Percentiles rank a stretch among this genome's conserved stretches.
These are phyloP conservation scores for Drosophila bipectinata DNA, from an alignment of 1,140 invertebrate species.

Conservation along the genomic window DNA sequence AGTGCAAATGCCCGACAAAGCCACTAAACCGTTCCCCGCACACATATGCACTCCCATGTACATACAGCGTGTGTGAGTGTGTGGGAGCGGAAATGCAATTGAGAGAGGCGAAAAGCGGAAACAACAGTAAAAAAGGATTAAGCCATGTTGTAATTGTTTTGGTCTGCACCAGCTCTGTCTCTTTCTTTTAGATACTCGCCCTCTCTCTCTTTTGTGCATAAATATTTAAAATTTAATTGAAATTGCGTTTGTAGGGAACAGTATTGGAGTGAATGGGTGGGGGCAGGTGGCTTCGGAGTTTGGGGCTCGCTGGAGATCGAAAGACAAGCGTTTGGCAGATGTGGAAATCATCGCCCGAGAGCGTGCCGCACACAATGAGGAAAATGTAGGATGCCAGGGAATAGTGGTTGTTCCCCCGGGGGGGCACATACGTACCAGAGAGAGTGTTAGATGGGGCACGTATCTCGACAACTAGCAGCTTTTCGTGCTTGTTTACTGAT, in stretches of 20 bases:
- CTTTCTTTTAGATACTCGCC: neutral
- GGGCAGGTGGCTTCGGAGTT: constrained; percentile 11
- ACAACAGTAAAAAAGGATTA: constrained; percentile 66
- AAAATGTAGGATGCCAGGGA: constrained; percentile 19
- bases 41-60: constrained; percentile 9
- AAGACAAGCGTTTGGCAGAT: constrained; percentile 79
- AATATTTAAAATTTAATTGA: constrained; percentile 83
- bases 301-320: constrained; percentile 63
- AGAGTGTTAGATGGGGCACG: neutral
- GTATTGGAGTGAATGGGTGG: neutral
- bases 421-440: neutral
- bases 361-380: constrained; percentile 31
- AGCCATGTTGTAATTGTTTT: constrained; percentile 70
- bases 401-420: constrained; percentile 28
- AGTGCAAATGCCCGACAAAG: constrained; percentile 44
- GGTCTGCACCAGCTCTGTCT: constrained; percentile 31
- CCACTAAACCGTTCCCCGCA: constrained; percentile 38
- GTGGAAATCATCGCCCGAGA: constrained; percentile 77
- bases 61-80: constrained; percentile 17
- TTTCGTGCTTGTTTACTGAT: constrained; percentile 67
- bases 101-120: constrained; percentile 40
- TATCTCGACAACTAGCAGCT: constrained; percentile 29
- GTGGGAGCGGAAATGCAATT: constrained; percentile 45
- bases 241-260: constrained; percentile 64
- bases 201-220: constrained; percentile 43